A percentile compares a stretch with the other conserved stretches of the same genome.
phyloP scores from a whole-genome alignment of 2,797 vertebrate species.

The Hemitrygon akajei region DNA sequence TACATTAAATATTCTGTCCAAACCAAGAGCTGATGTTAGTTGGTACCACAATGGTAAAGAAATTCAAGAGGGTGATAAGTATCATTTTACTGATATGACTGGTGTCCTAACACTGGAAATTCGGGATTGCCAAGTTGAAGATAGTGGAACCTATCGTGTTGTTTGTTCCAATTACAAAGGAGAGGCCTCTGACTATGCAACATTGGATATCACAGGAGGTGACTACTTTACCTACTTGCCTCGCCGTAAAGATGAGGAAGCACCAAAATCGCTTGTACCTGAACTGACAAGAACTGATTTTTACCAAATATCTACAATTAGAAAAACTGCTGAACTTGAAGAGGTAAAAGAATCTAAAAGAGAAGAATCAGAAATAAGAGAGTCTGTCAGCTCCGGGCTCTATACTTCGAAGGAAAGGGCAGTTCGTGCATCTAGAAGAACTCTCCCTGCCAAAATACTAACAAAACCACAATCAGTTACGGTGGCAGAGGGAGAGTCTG shows the following conservation, averaged over 20 bases:
- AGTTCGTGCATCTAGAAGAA: slow-evolving; percentile 64
- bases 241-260: slow-evolving; percentile 75
- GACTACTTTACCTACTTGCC: slow-evolving; percentile 77
- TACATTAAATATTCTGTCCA: slow-evolving; percentile 85
- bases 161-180: slow-evolving; percentile 86
- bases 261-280: slow-evolving; percentile 71
- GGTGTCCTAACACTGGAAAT: slow-evolving; percentile 90
- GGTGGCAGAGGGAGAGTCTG: slow-evolving; percentile 75
- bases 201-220: slow-evolving; percentile 79
- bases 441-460: slow-evolving; percentile 73
- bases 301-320: slow-evolving; percentile 78
- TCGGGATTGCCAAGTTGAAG: slow-evolving; percentile 76
- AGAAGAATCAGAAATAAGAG: slow-evolving; percentile 69
- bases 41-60: slow-evolving; percentile 91
- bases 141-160: slow-evolving; percentile 87
- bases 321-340: slow-evolving; percentile 75
- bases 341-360: slow-evolving; percentile 78
- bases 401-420: slow-evolving; percentile 66
- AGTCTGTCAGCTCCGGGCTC: slow-evolving; percentile 68
- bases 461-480: slow-evolving; percentile 81
- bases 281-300: slow-evolving; percentile 80
- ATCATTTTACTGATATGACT: slow-evolving; percentile 76
- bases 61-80: slow-evolving; percentile 77
- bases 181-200: slow-evolving; percentile 90
- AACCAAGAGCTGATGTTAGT: slow-evolving; percentile 77